Conservation (phyloP, 2,888 invertebrate species). For the Calameuta filiformis region DNA sequence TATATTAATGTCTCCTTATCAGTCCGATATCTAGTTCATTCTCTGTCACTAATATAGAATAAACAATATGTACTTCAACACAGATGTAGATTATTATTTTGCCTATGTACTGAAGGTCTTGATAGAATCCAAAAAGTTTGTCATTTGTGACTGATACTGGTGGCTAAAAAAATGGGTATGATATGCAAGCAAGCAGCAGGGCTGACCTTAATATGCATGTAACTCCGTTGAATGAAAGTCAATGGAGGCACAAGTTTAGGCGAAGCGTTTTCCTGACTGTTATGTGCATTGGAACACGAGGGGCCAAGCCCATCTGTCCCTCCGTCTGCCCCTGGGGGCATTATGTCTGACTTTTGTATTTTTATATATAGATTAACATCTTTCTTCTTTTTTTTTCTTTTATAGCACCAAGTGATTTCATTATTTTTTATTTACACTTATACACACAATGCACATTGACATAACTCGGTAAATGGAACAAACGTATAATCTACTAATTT, state of each 20-base stretch:
- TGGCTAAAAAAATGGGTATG: neutral
- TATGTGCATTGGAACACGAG: slow-evolving; percentile 58
- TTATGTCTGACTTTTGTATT: slow-evolving; percentile 42
- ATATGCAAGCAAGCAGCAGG: neutral
- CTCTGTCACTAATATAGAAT: neutral
- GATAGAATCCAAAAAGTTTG: neutral
- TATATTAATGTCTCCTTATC: neutral
- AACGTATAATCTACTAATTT: neutral
- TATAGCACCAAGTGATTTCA: neutral
- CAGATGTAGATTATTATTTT: neutral
- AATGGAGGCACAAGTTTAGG: slow-evolving; percentile 42
- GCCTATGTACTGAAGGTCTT: neutral
- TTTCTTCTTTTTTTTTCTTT: neutral
- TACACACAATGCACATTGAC: neutral
- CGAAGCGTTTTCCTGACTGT: slow-evolving; percentile 50
- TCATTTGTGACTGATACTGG: neutral
- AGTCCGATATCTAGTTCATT: neutral
- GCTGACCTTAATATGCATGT: slow-evolving; percentile 64
- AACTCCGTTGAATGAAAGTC: slow-evolving; percentile 57
- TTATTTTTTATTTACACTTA: neutral
- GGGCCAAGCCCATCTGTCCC: slow-evolving; percentile 61
- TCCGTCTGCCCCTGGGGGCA: slow-evolving; percentile 61
- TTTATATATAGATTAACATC: slow-evolving; percentile 3
- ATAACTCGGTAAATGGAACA: neutral
- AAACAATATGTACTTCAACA: neutral